These are phyloP conservation scores for Rhinatrema bivittatum DNA, from an alignment of 2,797 vertebrate genomes.

Conservation along the genomic window DNA sequence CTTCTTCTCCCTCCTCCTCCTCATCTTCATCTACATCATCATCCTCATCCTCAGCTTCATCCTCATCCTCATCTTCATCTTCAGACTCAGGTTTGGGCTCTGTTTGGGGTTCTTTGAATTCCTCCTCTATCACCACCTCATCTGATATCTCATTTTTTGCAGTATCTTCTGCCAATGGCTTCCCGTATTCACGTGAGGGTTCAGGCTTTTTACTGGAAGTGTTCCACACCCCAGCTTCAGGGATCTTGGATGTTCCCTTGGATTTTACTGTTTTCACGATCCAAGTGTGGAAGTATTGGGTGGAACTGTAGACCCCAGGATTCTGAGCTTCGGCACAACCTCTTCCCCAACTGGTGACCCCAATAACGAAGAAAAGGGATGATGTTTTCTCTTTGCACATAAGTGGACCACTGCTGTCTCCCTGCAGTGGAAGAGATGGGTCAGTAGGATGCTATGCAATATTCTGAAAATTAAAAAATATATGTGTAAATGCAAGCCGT, in stretches of 20 bases:
- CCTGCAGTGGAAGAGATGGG: slow-evolving; percentile 17
- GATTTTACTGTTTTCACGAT: slow-evolving; percentile 28
- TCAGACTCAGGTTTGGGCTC: not conserved
- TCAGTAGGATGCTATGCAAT: too few relatives aligned
- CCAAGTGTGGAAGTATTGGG: slow-evolving; percentile 35
- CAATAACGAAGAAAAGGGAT: slow-evolving; percentile 26
- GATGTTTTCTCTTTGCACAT: slow-evolving; percentile 29
- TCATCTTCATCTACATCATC: too few relatives aligned
- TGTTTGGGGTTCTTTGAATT: not conserved
- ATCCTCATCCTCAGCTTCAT: too few relatives aligned
- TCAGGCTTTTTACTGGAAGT: rapidly evolving
- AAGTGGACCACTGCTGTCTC: slow-evolving; percentile 50
- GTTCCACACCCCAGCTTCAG: not conserved
- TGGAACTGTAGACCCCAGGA: slow-evolving; percentile 41
- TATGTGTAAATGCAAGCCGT: too few relatives aligned
- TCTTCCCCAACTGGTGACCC: slow-evolving; percentile 43
- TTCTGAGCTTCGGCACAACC: slow-evolving; percentile 34
- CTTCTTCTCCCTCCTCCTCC: too few relatives aligned
- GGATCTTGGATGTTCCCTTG: not conserved
- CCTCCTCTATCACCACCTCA: rapidly evolving
- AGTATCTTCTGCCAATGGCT: rapidly evolving
- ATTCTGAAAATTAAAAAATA: too few relatives aligned
- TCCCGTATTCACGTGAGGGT: rapidly evolving
- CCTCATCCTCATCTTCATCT: rapidly evolving
- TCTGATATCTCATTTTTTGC: rapidly evolving